Conservation (phyloP, 1,140 invertebrate species). For the Limonius californicus region DNA sequence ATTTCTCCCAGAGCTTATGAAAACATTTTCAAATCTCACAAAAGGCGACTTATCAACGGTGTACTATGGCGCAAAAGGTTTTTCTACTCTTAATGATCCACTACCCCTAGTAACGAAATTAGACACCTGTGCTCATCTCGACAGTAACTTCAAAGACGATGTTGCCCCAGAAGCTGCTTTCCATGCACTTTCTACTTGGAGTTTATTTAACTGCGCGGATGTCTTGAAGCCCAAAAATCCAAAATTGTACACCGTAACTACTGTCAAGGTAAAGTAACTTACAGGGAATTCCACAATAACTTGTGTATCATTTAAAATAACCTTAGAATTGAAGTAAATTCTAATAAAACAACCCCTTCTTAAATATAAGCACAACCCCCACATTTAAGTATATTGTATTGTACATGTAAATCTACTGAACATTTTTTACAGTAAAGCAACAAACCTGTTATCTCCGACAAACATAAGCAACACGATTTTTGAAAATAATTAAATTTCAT, state of each 20-base stretch:
- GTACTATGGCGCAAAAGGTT: constrained; percentile 37
- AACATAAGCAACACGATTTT: no score
- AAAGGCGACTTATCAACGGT: constrained; percentile 30
- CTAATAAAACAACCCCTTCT: no score
- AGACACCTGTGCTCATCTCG: constrained; percentile 32
- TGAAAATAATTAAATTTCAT: no score
- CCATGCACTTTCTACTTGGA: constrained; percentile 34
- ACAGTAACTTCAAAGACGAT: constrained; percentile 30
- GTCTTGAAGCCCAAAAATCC: constrained; percentile 27
- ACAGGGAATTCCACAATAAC: no score
- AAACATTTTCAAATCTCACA: constrained; percentile 25
- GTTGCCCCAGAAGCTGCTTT: constrained; percentile 32
- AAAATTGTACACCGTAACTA: constrained; percentile 36
- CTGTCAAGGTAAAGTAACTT: constrained; percentile 35
- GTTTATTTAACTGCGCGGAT: constrained; percentile 30
- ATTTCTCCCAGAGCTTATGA: constrained; percentile 29
- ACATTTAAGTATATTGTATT: no score
- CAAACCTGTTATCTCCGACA: no score
- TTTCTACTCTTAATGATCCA: constrained; percentile 31
- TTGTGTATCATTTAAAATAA: no score
- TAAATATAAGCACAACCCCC: no score
- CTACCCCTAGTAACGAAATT: constrained; percentile 26
- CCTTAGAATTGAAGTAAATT: no score
- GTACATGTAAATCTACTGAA: no score
- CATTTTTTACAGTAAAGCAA: no score